phyloP scores from a whole-genome alignment of 2,888 invertebrate species.

The Amiota minor region DNA sequence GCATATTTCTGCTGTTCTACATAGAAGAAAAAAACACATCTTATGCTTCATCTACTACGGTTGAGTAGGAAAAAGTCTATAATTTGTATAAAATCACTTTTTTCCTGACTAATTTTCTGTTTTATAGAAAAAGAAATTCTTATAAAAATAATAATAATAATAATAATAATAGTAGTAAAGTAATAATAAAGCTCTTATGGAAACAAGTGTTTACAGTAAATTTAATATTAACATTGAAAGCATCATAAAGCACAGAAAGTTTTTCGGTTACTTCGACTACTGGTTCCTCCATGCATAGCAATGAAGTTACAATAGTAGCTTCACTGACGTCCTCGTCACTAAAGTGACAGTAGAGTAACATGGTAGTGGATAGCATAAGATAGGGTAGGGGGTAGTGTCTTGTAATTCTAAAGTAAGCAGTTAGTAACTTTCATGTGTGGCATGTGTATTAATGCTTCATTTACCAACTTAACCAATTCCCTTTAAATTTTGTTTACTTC shows the following conservation, averaged over 20 bases:
- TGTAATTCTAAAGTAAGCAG: neutral
- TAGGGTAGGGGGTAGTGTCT: too few species aligned
- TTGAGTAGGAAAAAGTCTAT: too few species aligned
- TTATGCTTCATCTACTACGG: too few species aligned
- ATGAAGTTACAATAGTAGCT: too few species aligned
- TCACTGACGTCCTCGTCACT: too few species aligned
- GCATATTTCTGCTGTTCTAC: neutral
- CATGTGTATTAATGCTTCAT: slow-evolving; percentile 3
- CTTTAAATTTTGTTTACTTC: neutral
- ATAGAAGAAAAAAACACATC: too few species aligned
- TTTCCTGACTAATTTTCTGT: too few species aligned
- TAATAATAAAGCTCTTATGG: slow-evolving; percentile 62
- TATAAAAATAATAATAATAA: slow-evolving; percentile 46
- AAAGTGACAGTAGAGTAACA: too few species aligned
- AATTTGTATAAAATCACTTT: too few species aligned
- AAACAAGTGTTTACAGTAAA: slow-evolving; percentile 68
- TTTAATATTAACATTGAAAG: slow-evolving; percentile 60
- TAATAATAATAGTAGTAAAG: slow-evolving; percentile 52
- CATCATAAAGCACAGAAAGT: slow-evolving; percentile 14
- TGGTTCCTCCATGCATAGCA: too few species aligned
- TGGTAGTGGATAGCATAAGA: too few species aligned
- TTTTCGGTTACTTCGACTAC: too few species aligned
- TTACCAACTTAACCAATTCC: slow-evolving; percentile 2
- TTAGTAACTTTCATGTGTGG: slow-evolving; percentile 9
- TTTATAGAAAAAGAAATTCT: slow-evolving; percentile 21